phyloP scores from a whole-genome alignment of 2,888 invertebrate species.

The Euplagia quadripunctaria region DNA sequence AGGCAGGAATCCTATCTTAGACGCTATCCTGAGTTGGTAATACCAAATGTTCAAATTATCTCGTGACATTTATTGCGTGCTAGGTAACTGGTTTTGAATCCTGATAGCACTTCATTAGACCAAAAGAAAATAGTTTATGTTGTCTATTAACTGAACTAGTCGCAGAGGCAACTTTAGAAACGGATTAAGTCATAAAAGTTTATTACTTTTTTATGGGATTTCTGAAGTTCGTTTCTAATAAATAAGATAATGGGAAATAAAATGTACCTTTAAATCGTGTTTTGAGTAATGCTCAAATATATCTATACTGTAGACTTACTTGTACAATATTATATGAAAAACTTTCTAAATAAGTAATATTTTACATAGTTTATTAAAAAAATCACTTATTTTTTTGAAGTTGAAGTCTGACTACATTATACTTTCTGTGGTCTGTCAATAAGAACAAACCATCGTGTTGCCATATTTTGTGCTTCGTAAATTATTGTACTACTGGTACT shows the following conservation, averaged over 20 bases:
- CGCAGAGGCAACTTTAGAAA: not conserved
- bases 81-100: not conserved
- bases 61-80: not conserved
- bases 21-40: not conserved
- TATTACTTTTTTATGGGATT: not conserved
- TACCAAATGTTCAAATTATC: constrained; percentile 1
- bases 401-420: too few relatives aligned
- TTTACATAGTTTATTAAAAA: not conserved
- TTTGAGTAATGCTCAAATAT: not conserved
- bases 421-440: too few relatives aligned
- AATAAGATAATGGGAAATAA: not conserved
- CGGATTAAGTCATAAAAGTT: not conserved
- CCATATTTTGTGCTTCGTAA: too few relatives aligned
- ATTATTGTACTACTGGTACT: too few relatives aligned
- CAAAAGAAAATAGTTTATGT: not conserved
- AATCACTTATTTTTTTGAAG: not conserved
- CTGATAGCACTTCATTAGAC: not conserved
- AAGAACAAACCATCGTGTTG: too few relatives aligned
- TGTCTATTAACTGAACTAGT: not conserved
- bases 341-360: not conserved
- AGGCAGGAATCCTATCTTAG: not conserved
- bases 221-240: not conserved
- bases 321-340: not conserved
- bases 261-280: not conserved
- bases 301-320: not conserved